A percentile compares a stretch with the other conserved stretches of the same genome.
Conservation (phyloP, 2,113 vertebrate genomes). For the Corythaixoides concolor region DNA sequence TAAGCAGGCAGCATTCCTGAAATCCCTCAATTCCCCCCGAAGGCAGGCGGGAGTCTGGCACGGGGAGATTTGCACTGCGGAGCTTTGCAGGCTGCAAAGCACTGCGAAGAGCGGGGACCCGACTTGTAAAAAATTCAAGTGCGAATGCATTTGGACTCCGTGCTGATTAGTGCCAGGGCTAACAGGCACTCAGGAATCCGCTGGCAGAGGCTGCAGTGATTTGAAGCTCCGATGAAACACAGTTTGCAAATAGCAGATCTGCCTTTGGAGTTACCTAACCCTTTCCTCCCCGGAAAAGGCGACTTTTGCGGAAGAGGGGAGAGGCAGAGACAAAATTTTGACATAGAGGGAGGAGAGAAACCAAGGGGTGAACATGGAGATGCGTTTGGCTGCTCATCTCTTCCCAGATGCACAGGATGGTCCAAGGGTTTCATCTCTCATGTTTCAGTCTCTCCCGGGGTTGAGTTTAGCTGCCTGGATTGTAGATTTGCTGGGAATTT, state of each 20-base stretch:
- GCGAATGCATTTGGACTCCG: conserved; percentile 25
- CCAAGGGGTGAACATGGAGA: neutral
- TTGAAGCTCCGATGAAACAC: neutral
- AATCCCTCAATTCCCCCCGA: neutral
- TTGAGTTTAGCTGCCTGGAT: neutral
- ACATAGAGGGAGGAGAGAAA: neutral
- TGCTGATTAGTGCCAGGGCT: conserved; percentile 43
- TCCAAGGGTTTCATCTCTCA: neutral
- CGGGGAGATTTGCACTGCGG: neutral
- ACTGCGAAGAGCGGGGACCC: neutral
- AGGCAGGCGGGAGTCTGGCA: neutral
- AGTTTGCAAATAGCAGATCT: neutral
- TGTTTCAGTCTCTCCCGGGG: neutral
- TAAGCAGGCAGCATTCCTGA: neutral
- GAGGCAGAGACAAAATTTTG: neutral
- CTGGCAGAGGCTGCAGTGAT: neutral
- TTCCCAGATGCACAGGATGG: neutral
- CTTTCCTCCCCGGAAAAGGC: neutral
- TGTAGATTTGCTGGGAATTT: neutral
- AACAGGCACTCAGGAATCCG: neutral
- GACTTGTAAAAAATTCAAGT: conserved; percentile 45
- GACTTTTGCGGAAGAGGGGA: neutral
- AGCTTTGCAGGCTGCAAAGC: neutral
- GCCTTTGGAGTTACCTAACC: neutral
- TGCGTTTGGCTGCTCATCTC: neutral